Evolutionary conservation across 1,140 invertebrate species (phyloP).

Genomic region (Mercenaria mercenaria): DNA sequence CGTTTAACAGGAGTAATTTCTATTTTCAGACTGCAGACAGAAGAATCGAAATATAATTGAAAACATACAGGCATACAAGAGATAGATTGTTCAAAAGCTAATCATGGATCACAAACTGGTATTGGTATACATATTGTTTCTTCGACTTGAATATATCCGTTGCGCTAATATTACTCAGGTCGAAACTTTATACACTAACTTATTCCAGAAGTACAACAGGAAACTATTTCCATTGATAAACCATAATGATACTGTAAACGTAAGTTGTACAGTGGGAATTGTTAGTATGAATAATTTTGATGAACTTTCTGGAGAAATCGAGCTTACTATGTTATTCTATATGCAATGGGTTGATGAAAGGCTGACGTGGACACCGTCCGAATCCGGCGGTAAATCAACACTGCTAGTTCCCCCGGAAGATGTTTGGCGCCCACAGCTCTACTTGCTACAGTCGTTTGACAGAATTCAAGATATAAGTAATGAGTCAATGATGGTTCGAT

Average conservation of each 20-base stretch:
- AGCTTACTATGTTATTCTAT: not conserved
- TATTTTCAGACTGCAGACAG: too few species aligned
- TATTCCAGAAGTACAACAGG: constrained; percentile 41
- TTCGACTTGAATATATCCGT: not conserved
- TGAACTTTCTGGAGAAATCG: constrained; percentile 47
- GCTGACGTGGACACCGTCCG: constrained; percentile 23
- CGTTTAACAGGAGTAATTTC: too few species aligned
- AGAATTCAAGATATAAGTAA: constrained; percentile 28
- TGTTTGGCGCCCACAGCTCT: constrained; percentile 48
- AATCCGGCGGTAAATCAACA: constrained; percentile 47
- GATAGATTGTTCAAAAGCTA: too few species aligned
- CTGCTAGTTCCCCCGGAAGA: constrained; percentile 27
- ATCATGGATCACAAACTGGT: not conserved
- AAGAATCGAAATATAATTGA: too few species aligned
- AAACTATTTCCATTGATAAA: constrained; percentile 26
- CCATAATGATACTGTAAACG: constrained; percentile 11
- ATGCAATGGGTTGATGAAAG: constrained; percentile 42
- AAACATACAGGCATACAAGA: too few species aligned
- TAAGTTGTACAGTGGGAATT: not conserved
- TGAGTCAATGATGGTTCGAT: not conserved
- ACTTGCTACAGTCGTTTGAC: constrained; percentile 31
- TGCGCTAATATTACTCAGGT: constrained; percentile 21
- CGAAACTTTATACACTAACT: not conserved
- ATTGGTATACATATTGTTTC: not conserved
- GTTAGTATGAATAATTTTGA: constrained; percentile 50